A percentile compares a stretch with the other conserved stretches of the same genome.
Evolutionary conservation across 2,113 vertebrate genomes (phyloP).

Genomic region (Erinaceus europaeus): DNA sequence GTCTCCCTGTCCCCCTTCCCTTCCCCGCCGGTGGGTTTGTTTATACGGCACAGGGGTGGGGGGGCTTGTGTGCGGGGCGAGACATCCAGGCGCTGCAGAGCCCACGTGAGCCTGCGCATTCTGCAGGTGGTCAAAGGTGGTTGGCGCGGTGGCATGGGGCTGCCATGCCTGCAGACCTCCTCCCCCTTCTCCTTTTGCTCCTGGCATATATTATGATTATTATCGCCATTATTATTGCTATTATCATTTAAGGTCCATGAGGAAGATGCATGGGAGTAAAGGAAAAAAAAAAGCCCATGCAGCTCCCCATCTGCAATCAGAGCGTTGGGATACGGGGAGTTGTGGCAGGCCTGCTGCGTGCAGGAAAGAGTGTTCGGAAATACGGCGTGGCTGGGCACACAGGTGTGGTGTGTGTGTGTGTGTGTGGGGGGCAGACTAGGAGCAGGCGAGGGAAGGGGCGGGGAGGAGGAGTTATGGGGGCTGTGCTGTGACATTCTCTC

Average conservation of each 20-base stretch:
- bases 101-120: slow-evolving; percentile 89
- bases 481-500: slow-evolving; percentile 7
- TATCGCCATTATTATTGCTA: too few relatives aligned
- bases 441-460: background rate
- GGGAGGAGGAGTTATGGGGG: background rate
- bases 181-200: background rate
- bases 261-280: too few relatives aligned
- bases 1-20: background rate
- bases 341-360: slow-evolving; percentile 35
- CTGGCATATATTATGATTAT: background rate
- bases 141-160: slow-evolving; percentile 59
- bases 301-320: background rate
- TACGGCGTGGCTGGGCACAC: background rate
- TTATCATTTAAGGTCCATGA: too few relatives aligned
- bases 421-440: slow-evolving; percentile 35
- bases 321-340: slow-evolving; percentile 35
- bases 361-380: background rate
- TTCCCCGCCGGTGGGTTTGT: slow-evolving; percentile 73
- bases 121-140: slow-evolving; percentile 93
- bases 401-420: background rate
- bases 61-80: slow-evolving; percentile 81
- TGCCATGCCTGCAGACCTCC: background rate
- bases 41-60: slow-evolving; percentile 74
- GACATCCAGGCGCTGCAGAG: slow-evolving; percentile 87
- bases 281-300: background rate